phyloP scores from a whole-genome alignment of 2,888 invertebrate species.

The Brachycybe producta region DNA sequence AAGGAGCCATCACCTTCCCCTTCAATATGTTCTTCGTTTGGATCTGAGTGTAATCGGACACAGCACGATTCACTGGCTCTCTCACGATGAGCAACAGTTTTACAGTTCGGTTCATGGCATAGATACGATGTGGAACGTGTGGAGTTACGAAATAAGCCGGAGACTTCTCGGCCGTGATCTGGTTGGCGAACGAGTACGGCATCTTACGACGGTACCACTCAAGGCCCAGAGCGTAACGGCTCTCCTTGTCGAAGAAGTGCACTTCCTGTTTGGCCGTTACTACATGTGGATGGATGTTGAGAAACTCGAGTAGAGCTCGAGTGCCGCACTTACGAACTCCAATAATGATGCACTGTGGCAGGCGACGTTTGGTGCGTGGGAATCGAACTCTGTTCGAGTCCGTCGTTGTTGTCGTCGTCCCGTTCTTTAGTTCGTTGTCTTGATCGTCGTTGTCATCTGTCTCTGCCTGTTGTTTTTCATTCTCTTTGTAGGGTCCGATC shows the following conservation, averaged over 20 bases:
- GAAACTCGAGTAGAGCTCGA: constrained; percentile 78
- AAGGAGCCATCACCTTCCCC: constrained; percentile 40
- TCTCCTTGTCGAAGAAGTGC: constrained; percentile 56
- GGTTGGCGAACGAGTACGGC: constrained; percentile 82
- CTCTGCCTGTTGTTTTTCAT: no score
- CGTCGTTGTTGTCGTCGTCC: no score
- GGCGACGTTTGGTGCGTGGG: constrained; percentile 25
- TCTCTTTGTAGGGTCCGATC: no score
- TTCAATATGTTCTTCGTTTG: constrained; percentile 42
- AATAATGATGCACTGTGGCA: constrained; percentile 80
- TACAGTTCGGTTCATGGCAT: constrained; percentile 84
- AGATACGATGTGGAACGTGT: constrained; percentile 84
- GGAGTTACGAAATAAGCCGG: constrained; percentile 95
- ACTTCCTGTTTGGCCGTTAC: constrained; percentile 31
- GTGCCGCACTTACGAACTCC: constrained; percentile 94
- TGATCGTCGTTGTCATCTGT: no score
- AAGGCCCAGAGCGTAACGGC: constrained; percentile 73
- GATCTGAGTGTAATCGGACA: constrained; percentile 93
- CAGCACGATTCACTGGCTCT: constrained; percentile 87
- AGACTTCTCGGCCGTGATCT: constrained; percentile 93
- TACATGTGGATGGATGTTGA: constrained; percentile 77
- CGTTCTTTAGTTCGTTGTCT: no score
- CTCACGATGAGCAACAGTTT: constrained; percentile 85
- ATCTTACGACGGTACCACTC: constrained; percentile 93
- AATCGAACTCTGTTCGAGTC: constrained; percentile 16